Evolutionary conservation across 1,140 invertebrate genomes (phyloP).

Genomic region (Anthonomus grandis): DNA sequence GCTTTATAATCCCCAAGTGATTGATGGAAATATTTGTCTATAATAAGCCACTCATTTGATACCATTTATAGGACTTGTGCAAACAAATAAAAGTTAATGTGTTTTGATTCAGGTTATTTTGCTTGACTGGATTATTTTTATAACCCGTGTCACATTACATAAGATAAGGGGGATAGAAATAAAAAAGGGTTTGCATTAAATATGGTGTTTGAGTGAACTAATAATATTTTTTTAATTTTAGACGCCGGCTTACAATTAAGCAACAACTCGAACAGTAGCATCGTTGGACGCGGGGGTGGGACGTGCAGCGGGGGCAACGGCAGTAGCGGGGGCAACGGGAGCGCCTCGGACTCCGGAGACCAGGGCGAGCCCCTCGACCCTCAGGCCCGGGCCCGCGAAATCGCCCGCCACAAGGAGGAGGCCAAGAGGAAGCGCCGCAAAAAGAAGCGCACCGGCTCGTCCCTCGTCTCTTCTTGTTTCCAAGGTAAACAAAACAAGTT

Average conservation of each 20-base stretch:
- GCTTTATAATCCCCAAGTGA: too few relatives aligned
- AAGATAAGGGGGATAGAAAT: too few relatives aligned
- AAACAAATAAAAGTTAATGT: too few relatives aligned
- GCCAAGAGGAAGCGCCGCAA: constrained; percentile 79
- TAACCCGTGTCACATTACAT: too few relatives aligned
- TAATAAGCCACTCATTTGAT: too few relatives aligned
- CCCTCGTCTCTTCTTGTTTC: constrained; percentile 82
- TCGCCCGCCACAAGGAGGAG: constrained; percentile 76
- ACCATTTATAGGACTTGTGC: too few relatives aligned
- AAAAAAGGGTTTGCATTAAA: too few relatives aligned
- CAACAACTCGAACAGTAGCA: constrained; percentile 24
- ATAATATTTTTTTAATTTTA: constrained; percentile 22
- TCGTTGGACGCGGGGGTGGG: constrained; percentile 33
- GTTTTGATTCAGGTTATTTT: too few relatives aligned
- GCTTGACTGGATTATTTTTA: too few relatives aligned
- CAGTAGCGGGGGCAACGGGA: constrained; percentile 41
- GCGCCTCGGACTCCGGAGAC: constrained; percentile 46
- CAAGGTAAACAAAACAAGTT: constrained; percentile 59
- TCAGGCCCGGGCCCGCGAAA: constrained; percentile 54
- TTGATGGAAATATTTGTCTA: too few relatives aligned
- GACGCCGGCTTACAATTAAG: constrained; percentile 25
- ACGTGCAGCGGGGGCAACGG: constrained; percentile 33
- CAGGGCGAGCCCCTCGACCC: constrained; percentile 49
- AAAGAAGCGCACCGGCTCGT: constrained; percentile 84
- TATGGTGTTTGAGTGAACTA: too few relatives aligned